Conservation (phyloP, 2,113 vertebrate species). For the Asarcornis scutulata region DNA sequence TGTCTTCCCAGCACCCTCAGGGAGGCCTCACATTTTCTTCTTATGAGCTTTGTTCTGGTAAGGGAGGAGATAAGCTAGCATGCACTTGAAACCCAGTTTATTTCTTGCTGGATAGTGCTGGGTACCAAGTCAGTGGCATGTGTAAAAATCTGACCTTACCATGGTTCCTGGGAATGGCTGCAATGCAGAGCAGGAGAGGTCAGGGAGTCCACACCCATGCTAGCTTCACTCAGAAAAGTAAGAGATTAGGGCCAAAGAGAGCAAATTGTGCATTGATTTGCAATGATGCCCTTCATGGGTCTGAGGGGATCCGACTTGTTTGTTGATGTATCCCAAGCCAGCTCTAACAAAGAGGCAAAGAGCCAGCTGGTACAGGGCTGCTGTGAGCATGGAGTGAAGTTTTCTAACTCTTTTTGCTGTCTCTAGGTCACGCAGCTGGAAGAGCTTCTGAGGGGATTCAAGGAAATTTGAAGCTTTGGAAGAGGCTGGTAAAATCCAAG, state of each 20-base stretch:
- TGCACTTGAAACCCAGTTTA: conserved; percentile 14
- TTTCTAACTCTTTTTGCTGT: background rate
- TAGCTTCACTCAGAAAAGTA: background rate
- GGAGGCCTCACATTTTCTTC: conserved; percentile 46
- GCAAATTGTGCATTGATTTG: background rate
- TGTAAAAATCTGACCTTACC: background rate
- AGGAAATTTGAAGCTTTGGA: background rate
- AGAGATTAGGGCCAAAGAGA: background rate
- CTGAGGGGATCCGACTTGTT: background rate
- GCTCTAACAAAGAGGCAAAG: background rate
- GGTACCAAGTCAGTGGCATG: background rate
- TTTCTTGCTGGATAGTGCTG: background rate
- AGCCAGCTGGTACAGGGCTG: background rate
- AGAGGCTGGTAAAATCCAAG: background rate
- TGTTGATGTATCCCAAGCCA: background rate
- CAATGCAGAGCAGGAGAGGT: background rate
- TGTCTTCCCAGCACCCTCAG: conserved; percentile 50
- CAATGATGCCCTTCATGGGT: background rate
- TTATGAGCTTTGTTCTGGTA: conserved; percentile 57
- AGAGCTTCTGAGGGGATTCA: background rate
- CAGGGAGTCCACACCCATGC: background rate
- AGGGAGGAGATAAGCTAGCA: conserved; percentile 18
- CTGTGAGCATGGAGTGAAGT: background rate
- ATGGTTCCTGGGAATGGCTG: background rate
- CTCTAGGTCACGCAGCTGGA: background rate